Base-by-base conservation (phyloP, 2,797 vertebrate genomes). In the Arctocebus calabarensis region DNA sequence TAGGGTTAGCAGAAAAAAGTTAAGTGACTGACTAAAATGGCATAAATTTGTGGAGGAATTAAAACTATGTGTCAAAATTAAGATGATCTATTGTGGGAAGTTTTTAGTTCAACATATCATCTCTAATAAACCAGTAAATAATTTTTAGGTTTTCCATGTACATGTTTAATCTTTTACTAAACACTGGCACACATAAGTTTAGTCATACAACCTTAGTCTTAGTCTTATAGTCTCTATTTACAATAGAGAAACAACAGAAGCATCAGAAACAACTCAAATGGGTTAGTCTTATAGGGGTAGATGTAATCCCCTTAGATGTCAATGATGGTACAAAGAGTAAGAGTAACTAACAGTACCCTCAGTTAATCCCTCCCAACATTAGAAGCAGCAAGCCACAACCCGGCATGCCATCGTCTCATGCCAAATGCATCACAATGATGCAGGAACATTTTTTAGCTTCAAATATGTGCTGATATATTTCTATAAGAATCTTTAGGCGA, bases 71-170 rank as follows among this genome's bases (percentile, higher is more conserved):
- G 52, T 83, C 22, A 29, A 88, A 77, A 29, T 40, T 57, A 48
- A 90, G 64, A 14, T 27, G 6, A 45, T 73, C 48, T 90, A 9
- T 78, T 94, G 61, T 90, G 88, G 45, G 95, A 92, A 59, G 19
- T 74, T 82, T 83, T 55, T 34, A 64, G 12, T n/a, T 62, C 22
- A 19, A 17, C 79, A 77, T 87, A 92, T 95, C 52, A 78, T 27
- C 29, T 94, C 48, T 59, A 79, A 0, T n/a, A 85, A 27, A 45
- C 12, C 11, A 48, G 34, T 34, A 81, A 37, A 52, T 91, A 45
- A 34, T 62, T 43, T 61, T 88, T 43, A 81, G 12, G 20, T 84
- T 75, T 64, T 74, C 25, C 16, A 68, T 34, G 55, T 10, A 84
- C 4, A 61, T 7, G 23, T 71, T 52, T 52, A 73, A 20, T 45